Conservation (phyloP, 2,797 vertebrate genomes). For the Pelodytes ibericus region DNA sequence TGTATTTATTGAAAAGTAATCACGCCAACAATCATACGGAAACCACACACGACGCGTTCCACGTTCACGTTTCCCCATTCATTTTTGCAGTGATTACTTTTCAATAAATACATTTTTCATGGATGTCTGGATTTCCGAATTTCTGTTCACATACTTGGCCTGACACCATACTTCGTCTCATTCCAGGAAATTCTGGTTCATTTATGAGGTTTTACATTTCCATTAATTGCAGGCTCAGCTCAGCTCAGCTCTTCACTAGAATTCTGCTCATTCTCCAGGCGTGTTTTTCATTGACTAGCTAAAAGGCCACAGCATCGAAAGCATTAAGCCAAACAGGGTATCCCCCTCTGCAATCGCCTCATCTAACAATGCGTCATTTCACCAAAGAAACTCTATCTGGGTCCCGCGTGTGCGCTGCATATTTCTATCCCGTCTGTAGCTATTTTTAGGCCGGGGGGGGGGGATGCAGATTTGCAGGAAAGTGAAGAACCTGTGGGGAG, state of each 20-base stretch:
- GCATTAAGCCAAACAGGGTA: constrained; percentile 40
- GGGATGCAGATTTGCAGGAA: constrained; percentile 22
- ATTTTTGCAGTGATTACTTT: no score
- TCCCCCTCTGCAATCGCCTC: constrained; percentile 24
- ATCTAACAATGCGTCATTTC: constrained; percentile 49
- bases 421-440: constrained; percentile 26
- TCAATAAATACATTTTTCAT: no score
- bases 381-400: constrained; percentile 50
- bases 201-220: background rate
- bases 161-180: background rate
- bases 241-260: background rate
- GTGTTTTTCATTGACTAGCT: background rate
- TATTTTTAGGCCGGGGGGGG: constrained; percentile 46
- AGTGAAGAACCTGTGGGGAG: constrained; percentile 10
- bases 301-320: background rate
- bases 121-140: no score
- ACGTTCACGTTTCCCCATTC: no score
- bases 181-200: background rate
- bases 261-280: background rate
- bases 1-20: no score
- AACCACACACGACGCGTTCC: no score
- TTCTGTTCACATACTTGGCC: no score
- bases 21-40: no score
- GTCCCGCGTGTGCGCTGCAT: constrained; percentile 6
- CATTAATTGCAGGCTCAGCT: background rate